Base-by-base conservation (phyloP, 1,140 invertebrate genomes). In the Zaprionus kolodkinae region DNA sequence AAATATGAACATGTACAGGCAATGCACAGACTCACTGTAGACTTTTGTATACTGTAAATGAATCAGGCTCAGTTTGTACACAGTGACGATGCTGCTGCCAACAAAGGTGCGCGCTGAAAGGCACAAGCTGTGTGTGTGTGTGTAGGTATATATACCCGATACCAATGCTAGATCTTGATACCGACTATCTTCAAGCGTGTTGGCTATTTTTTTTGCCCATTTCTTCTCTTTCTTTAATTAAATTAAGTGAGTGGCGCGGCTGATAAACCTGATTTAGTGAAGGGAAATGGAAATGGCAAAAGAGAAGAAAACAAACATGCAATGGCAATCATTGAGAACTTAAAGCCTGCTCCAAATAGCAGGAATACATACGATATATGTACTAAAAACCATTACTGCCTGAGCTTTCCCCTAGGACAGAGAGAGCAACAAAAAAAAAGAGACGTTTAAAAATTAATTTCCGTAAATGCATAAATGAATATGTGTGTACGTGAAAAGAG, bases 161-260 rank as follows among this genome's bases (percentile, higher is more conserved):
- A n/a, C n/a, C 40, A n/a, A 9, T 15, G 40, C 6, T 45, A 15
- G 40, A 45, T 45, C 40, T 45, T 45, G 40, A 45, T 45, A 45
- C 6, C n/a, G n/a, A 45, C 38, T 45, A 45, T 45, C 40, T 45
- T 15, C 15, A 6, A 13, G 40, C 40, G n/a, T 15, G 7, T 3
- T 45, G n/a, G 40, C 40, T 15, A 43, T 43, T 27, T 56, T 56
- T 56, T 35, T 27, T 1, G 48, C 15, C 21, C 3, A 0, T 52
- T 52, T 52, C 15, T 45, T 15, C 40, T 6, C n/a, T 43, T 43
- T 43, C 21, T 56, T 62, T 62, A 45, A 45, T 45, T 45, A 45
- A 45, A 45, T 45, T 45, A 15, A 45, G 40, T 45, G 40, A 45
- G 40, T 45, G 30, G 7, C 30, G 30, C 30, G 30, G 5, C 40